Evolutionary conservation across 2,113 vertebrate genomes (phyloP), one percentile per base, ranked within the genome.

Genomic region (Podarcis raffonei): DNA sequence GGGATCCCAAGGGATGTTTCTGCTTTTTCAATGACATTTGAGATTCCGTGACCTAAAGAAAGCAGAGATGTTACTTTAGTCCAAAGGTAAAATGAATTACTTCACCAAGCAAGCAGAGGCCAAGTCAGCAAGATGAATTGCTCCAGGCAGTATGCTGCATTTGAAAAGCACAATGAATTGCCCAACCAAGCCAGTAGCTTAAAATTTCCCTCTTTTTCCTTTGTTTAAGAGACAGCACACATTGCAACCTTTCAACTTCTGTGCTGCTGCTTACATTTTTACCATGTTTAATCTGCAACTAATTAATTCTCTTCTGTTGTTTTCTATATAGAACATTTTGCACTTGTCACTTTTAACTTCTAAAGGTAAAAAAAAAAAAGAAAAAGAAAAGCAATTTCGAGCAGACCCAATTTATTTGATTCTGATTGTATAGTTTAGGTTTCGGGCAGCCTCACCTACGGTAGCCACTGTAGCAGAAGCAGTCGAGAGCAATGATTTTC

Each of bases 11-110:
- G 96, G 0, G 98, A 98, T 1, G 97, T 98, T 96, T 99, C 99
- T 15, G 99, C 98, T 95, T 99, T 99, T 94, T 99, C 98, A n/a
- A 99, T 99, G 86, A 97, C 98, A 94, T 97, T 98, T 91, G 98
- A 98, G 96, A 99, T 97, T 23, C 99, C 98, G 92, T 99, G 98
- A 88, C 99, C 98, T 99, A 94, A 62, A 74, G n/a, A 91, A 90
- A 89, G 93, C 86, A 91, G 92, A 35, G 57, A 5, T n/a, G 87
- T 86, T 35, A 83, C 85, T 87, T 87, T n/a, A 88, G 59, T 5
- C 6, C 37, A 4, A 39, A 87, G 7, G 25, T 25, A 87, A 3
- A 85, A n/a, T 0, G 22, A 57, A 80, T 71, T 53, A 48, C 6
- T 30, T 22, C 4, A 39, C 71, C 35, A 62, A 83, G 37, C 74